Percentiles rank a stretch among this genome's conserved stretches.
These are phyloP conservation scores for Stratiomys singularior DNA, from an alignment of 2,888 invertebrate genomes.

Conservation along the genomic window DNA sequence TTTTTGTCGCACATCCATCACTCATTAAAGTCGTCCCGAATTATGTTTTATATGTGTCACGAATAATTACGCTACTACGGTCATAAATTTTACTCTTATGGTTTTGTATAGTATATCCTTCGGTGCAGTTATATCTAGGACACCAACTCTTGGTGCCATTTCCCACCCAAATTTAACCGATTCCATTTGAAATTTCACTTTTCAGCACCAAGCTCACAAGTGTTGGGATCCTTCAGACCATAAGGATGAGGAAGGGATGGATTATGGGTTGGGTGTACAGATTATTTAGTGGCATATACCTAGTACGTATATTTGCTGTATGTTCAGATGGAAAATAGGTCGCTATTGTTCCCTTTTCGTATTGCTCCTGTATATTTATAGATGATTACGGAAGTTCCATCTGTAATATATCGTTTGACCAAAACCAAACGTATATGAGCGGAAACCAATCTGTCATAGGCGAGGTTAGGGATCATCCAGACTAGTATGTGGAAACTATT, in stretches of 20 bases:
- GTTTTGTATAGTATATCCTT: not conserved
- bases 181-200: constrained; percentile 7
- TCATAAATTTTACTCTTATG: constrained; percentile 39
- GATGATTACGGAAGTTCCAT: constrained; percentile 31
- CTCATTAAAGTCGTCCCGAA: constrained; percentile 45
- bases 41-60: constrained; percentile 45
- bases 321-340: not conserved
- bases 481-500: not conserved
- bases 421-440: constrained; percentile 15
- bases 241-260: too few species aligned
- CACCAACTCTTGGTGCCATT: not conserved
- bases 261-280: not conserved
- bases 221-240: not conserved
- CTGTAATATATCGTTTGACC: constrained; percentile 30
- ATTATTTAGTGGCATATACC: not conserved
- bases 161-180: not conserved
- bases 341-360: not conserved
- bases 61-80: constrained; percentile 43
- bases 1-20: constrained; percentile 40
- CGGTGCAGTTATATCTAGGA: not conserved
- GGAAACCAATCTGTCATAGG: constrained; percentile 27
- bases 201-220: not conserved
- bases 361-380: not conserved
- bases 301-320: not conserved
- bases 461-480: not conserved